These are phyloP conservation scores for Aleiodes alternator DNA, from an alignment of 2,888 invertebrate species.

Conservation along the genomic window DNA sequence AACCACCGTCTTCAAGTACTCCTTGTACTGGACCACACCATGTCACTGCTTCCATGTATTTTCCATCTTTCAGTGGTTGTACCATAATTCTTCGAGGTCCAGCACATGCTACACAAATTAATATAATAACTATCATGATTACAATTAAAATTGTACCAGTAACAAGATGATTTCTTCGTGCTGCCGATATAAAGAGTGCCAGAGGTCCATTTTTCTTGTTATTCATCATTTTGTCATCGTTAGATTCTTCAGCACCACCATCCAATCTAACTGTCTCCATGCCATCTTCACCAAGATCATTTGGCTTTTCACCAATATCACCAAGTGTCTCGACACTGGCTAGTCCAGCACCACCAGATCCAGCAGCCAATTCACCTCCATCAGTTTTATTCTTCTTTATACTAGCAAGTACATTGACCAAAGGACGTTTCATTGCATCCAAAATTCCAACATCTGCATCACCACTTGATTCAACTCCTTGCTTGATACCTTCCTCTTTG, in stretches of 20 bases:
- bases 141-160: slow-evolving; percentile 80
- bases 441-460: slow-evolving; percentile 34
- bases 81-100: slow-evolving; percentile 78
- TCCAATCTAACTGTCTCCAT: slow-evolving; percentile 85
- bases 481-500: slow-evolving; percentile 77
- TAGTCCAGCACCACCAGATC: slow-evolving; percentile 80
- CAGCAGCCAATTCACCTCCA: slow-evolving; percentile 29
- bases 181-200: slow-evolving; percentile 61
- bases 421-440: slow-evolving; percentile 19
- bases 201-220: slow-evolving; percentile 65
- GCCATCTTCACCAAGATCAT: slow-evolving; percentile 79
- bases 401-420: slow-evolving; percentile 5
- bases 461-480: neutral
- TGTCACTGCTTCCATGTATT: slow-evolving; percentile 84
- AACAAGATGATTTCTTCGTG: slow-evolving; percentile 79
- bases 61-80: slow-evolving; percentile 84
- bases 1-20: slow-evolving; percentile 85
- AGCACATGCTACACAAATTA: slow-evolving; percentile 80
- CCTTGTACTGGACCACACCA: slow-evolving; percentile 89
- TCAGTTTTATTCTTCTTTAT: slow-evolving; percentile 18
- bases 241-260: slow-evolving; percentile 65
- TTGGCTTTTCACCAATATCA: slow-evolving; percentile 82
- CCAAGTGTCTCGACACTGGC: slow-evolving; percentile 90
- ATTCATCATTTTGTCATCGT: slow-evolving; percentile 68
- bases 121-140: slow-evolving; percentile 80